A percentile compares a stretch with the other conserved stretches of the same genome.
These are phyloP conservation scores for Chaenogobius annularis DNA, from an alignment of 2,113 vertebrate genomes.

Conservation along the genomic window DNA sequence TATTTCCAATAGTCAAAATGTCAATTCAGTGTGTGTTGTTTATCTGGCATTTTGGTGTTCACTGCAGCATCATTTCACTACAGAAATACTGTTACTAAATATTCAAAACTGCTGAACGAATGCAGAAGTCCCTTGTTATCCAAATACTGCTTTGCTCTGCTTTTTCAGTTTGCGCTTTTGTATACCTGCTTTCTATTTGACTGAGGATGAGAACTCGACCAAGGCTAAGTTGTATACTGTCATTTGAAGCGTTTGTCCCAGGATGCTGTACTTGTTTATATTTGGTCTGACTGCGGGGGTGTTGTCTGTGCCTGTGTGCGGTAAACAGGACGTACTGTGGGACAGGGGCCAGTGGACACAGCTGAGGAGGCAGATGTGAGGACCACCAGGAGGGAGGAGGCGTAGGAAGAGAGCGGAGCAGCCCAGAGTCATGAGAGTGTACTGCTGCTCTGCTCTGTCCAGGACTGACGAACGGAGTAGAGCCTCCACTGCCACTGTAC, in stretches of 20 bases:
- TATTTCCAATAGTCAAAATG: not conserved
- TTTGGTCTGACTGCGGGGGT: constrained; percentile 23
- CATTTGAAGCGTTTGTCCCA: constrained; percentile 1
- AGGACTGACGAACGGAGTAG: constrained; percentile 62
- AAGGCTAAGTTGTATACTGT: not conserved
- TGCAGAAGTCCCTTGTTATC: no score
- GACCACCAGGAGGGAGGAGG: constrained; percentile 22
- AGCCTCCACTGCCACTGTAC: constrained; percentile 43
- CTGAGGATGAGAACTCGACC: not conserved
- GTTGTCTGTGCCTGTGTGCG: constrained; percentile 32
- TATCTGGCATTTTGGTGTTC: not conserved
- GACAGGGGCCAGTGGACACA: constrained; percentile 72
- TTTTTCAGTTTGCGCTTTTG: not conserved
- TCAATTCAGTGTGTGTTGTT: not conserved
- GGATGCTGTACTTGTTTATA: constrained; percentile 21
- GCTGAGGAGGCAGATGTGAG: constrained; percentile 74
- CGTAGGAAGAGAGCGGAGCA: not conserved
- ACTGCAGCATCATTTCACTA: not conserved
- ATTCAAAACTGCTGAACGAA: no score
- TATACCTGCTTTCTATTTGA: not conserved
- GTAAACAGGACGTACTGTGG: constrained; percentile 71
- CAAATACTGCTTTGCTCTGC: not conserved
- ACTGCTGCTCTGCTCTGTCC: constrained; percentile 43
- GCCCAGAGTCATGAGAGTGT: constrained; percentile 38
- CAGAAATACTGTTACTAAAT: not conserved